Percentiles rank a stretch among this genome's conserved stretches.
Conservation (phyloP, 1,140 invertebrate genomes). For the Psilanteris sp. region DNA sequence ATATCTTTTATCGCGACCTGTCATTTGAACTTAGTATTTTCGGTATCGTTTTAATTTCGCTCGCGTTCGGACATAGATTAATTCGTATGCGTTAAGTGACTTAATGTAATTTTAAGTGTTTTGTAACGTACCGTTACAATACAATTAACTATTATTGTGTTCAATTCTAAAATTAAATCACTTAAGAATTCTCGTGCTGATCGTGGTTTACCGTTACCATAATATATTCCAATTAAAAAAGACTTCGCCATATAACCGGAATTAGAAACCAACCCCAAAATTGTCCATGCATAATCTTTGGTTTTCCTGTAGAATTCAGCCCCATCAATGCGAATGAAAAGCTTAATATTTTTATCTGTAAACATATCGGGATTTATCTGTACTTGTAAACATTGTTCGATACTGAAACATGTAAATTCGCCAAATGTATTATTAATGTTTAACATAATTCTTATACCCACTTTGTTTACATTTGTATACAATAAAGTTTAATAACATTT, state of each 20-base stretch:
- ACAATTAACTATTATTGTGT: too few relatives aligned
- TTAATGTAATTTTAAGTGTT: too few relatives aligned
- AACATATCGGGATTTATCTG: conserved; percentile 9
- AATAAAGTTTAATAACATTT: conserved; percentile 18
- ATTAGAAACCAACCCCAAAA: conserved; percentile 24
- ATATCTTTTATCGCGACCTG: too few relatives aligned
- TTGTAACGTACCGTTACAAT: too few relatives aligned
- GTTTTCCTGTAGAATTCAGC: conserved; percentile 13
- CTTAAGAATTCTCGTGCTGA: too few relatives aligned
- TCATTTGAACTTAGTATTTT: too few relatives aligned
- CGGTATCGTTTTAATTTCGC: too few relatives aligned
- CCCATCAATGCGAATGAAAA: conserved; percentile 24
- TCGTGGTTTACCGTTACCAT: too few relatives aligned
- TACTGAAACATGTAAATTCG: conserved; percentile 13
- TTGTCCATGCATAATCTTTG: conserved; percentile 15
- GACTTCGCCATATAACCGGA: conserved; percentile 5
- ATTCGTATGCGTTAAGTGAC: too few relatives aligned
- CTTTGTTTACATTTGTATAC: not conserved
- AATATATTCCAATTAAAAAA: too few relatives aligned
- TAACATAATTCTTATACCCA: not conserved
- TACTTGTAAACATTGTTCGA: conserved; percentile 1
- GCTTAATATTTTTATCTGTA: conserved; percentile 2
- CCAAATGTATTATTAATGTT: conserved; percentile 3
- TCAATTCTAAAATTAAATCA: too few relatives aligned
- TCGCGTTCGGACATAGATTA: too few relatives aligned